Evolutionary conservation across 2,113 vertebrate species (phyloP).

Genomic region (Chaetura pelagica): DNA sequence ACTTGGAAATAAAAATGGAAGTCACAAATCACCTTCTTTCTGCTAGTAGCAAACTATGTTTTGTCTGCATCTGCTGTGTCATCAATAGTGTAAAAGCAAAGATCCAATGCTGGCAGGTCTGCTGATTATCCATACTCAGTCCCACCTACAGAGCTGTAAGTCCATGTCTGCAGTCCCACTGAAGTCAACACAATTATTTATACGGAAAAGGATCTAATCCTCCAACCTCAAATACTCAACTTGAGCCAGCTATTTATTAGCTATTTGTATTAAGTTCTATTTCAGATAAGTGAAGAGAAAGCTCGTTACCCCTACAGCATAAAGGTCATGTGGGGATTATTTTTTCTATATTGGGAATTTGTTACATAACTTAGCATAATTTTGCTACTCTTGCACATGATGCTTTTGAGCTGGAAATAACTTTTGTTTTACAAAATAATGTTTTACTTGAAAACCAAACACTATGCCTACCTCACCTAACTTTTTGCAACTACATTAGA

Average conservation of each 20-base stretch:
- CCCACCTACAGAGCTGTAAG: neutral
- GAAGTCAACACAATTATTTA: neutral
- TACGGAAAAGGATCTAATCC: neutral
- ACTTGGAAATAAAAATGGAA: neutral
- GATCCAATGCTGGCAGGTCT: neutral
- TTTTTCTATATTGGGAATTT: neutral
- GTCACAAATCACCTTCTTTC: neutral
- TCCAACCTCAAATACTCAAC: neutral
- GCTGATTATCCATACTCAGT: neutral
- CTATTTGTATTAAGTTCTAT: neutral
- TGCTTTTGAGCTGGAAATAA: neutral
- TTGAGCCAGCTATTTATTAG: neutral
- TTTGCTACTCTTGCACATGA: neutral
- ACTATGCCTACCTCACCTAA: neutral
- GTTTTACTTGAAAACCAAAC: neutral
- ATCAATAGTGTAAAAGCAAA: neutral
- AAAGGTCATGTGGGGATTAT: neutral
- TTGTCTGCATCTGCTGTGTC: neutral
- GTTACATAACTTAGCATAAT: neutral
- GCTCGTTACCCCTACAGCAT: neutral
- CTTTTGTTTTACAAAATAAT: neutral
- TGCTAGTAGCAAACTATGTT: neutral
- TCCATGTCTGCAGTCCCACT: neutral
- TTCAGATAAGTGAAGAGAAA: neutral
- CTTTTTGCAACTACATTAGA: neutral